Evolutionary conservation across 2,113 vertebrate genomes (phyloP).

Genomic region (Dicrurus megarhynchus): DNA sequence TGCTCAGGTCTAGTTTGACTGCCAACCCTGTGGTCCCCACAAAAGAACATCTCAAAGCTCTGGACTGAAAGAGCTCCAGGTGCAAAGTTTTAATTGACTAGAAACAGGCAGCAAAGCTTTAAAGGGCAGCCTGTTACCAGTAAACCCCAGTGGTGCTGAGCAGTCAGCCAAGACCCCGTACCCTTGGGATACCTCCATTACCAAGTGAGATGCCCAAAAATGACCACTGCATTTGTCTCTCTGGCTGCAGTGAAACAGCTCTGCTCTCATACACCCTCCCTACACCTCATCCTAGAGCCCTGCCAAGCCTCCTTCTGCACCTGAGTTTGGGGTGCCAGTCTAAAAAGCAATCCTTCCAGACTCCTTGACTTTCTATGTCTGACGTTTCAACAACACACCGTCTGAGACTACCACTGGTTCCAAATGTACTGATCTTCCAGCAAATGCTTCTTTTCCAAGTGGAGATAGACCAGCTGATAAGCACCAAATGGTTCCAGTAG

Average conservation of each 20-base stretch:
- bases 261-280: accelerated
- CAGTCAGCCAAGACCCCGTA: background rate
- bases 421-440: background rate
- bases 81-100: background rate
- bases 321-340: background rate
- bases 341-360: background rate
- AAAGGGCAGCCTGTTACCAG: background rate
- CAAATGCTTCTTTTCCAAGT: background rate
- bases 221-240: background rate
- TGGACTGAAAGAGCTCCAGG: background rate
- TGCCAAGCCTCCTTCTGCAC: background rate
- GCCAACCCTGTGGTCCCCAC: background rate
- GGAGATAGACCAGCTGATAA: background rate
- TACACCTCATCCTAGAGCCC: background rate
- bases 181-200: background rate
- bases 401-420: background rate
- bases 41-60: background rate
- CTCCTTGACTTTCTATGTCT: background rate
- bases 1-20: background rate
- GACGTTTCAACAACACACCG: background rate
- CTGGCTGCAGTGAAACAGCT: background rate
- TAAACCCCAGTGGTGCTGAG: background rate
- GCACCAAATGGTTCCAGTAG: background rate
- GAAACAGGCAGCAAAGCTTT: background rate
- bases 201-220: background rate